Base-by-base conservation (phyloP, 2,888 invertebrate species). In the Pherbina coryleti region DNA sequence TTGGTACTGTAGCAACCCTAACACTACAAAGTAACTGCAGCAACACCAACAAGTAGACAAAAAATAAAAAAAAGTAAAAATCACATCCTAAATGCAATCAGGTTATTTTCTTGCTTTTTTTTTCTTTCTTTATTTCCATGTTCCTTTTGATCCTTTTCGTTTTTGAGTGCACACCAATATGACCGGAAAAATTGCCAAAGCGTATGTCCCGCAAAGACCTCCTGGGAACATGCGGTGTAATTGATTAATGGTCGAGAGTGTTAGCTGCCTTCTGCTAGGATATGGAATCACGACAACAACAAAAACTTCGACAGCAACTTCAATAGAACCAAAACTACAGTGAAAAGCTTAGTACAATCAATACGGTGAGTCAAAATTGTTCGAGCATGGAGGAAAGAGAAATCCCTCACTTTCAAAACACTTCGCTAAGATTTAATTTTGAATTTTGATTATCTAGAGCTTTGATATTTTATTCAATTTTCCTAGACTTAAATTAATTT, bases 161-260 rank as follows among this genome's bases (percentile, higher is more conserved):
- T 55, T 55, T 69, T 62, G 67, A 22, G 37, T 66, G 69, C 55
- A 9, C 22, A 74, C 49, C 64, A 51, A 64, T 51, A 69, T 69
- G 51, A 28, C 69, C 69, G 49, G 28, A 70, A 53, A 57, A 31
- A 71, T 66, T 76, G 53, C 22, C 69, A 74, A 78, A 78, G 60
- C 60, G 74, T 55, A 67, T 77, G 73, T 57, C 37, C 74, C 69
- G 57, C 78, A 78, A 64, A 34, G 55, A 75, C 51, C 82, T 70
- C 82, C 49, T 75, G 82, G 81, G 82, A 82, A 75, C 82, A 82
- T 80, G 80, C 79, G 79, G 84, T 83, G 84, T 87, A 87, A 87
- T 87, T 87, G 86, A 87, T 87, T 87, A 87, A 87, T 87, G 87
- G 85, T 19, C 31, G 25, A 28, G 67, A n/a, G 34, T 67, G 51